Conservation (phyloP, 2,888 invertebrate species). For the Dorcus parallelipipedus region DNA sequence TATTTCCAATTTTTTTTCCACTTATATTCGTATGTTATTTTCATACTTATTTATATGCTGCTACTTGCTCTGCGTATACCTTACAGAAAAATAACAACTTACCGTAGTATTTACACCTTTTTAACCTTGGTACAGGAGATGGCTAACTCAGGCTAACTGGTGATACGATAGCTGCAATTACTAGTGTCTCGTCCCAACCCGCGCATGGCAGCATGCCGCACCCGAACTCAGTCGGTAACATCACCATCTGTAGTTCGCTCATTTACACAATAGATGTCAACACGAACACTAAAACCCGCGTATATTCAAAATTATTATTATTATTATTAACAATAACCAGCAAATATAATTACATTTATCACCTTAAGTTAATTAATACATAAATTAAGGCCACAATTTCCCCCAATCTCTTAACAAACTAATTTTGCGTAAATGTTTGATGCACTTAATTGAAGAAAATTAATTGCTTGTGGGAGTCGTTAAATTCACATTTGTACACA, state of each 20-base stretch:
- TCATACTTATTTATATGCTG: slow-evolving; percentile 31
- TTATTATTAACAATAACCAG: no score
- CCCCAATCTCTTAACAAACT: no score
- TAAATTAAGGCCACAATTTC: no score
- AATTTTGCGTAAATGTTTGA: no score
- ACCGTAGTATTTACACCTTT: slow-evolving; percentile 30
- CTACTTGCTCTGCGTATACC: slow-evolving; percentile 31
- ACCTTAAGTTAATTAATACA: no score
- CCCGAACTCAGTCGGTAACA: slow-evolving; percentile 31
- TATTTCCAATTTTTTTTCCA: slow-evolving; percentile 35
- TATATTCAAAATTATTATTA: neutral
- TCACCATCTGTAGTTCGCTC: slow-evolving; percentile 1
- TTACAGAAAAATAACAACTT: slow-evolving; percentile 36
- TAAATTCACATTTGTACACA: no score
- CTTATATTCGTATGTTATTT: slow-evolving; percentile 29
- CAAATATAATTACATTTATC: no score
- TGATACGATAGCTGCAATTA: slow-evolving; percentile 25
- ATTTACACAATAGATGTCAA: slow-evolving; percentile 3
- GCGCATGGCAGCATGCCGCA: slow-evolving; percentile 40
- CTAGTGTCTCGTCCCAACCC: slow-evolving; percentile 27
- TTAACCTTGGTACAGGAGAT: slow-evolving; percentile 32
- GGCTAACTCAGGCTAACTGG: slow-evolving; percentile 34
- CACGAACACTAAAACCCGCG: neutral
- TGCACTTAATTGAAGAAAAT: no score
- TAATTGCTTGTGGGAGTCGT: no score